A percentile compares a stretch with the other conserved stretches of the same genome.
Conservation (phyloP, 2,888 invertebrate species). For the Cheilosia soror region DNA sequence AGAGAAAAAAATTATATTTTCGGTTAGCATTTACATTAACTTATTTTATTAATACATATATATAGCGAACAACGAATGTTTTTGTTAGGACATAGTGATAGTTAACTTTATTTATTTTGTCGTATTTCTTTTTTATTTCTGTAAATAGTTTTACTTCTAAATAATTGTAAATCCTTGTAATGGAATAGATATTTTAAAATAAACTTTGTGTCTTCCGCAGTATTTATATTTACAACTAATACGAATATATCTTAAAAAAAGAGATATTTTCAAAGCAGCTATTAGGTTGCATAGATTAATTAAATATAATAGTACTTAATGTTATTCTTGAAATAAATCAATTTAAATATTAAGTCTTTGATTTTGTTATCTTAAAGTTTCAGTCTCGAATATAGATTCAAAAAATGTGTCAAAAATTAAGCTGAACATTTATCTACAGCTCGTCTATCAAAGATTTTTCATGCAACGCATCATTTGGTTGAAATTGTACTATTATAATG, state of each 20-base stretch:
- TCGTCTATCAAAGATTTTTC: no score
- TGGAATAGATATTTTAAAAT: conserved; percentile 14
- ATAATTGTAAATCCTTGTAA: conserved; percentile 51
- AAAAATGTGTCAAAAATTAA: no score
- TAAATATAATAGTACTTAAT: conserved; percentile 16
- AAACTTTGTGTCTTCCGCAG: conserved; percentile 37
- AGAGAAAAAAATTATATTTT: conserved; percentile 26
- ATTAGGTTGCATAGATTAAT: conserved; percentile 11
- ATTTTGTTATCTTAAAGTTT: neutral
- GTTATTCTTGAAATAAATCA: conserved; percentile 42
- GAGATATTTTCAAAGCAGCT: conserved; percentile 6
- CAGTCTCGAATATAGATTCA: neutral
- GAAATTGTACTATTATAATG: no score
- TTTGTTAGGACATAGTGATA: conserved; percentile 23
- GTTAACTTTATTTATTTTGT: conserved; percentile 57
- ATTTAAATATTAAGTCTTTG: conserved; percentile 12
- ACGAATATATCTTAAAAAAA: neutral
- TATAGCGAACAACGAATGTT: conserved; percentile 31
- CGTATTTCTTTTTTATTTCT: conserved; percentile 24
- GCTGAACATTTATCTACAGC: no score
- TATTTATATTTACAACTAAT: conserved; percentile 8
- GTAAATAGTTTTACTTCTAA: conserved; percentile 59
- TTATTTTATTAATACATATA: conserved; percentile 61
- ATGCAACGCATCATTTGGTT: no score
- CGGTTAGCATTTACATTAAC: conserved; percentile 44